phyloP scores from a whole-genome alignment of 2,797 vertebrate species.

The Poeciliopsis paucimaculata region DNA sequence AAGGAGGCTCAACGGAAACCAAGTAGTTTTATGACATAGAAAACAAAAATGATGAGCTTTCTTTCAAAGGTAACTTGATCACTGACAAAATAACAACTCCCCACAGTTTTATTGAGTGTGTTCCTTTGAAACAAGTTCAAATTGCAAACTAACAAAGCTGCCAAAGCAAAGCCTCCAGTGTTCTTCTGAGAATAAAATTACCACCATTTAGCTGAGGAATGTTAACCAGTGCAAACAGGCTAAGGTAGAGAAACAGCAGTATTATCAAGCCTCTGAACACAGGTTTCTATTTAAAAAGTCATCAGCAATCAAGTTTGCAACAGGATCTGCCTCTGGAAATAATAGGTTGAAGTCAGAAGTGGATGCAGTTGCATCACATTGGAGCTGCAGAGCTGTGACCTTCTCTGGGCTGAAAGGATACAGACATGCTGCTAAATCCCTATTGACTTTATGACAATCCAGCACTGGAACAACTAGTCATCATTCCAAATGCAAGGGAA shows the following conservation, averaged over 20 bases:
- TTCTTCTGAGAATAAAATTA: conserved; percentile 27
- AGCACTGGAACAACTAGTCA: background rate
- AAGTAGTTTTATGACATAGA: background rate
- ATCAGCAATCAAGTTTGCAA: background rate
- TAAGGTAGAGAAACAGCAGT: background rate
- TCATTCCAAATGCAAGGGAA: background rate
- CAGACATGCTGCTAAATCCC: conserved; percentile 7
- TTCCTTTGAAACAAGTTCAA: conserved; percentile 54
- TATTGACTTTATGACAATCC: conserved; percentile 8
- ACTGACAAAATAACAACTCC: conserved; percentile 50
- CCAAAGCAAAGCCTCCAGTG: conserved; percentile 28
- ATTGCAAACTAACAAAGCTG: conserved; percentile 40
- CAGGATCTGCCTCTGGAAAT: conserved; percentile 27
- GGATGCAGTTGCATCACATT: background rate
- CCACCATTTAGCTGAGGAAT: conserved; percentile 25
- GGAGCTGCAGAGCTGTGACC: conserved; percentile 5
- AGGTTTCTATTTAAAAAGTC: conserved; percentile 4
- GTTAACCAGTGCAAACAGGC: conserved; percentile 28
- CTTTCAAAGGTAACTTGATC: conserved; percentile 33
- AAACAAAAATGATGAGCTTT: conserved; percentile 33
- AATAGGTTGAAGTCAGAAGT: conserved; percentile 14
- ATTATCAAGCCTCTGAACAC: background rate
- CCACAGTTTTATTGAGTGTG: conserved; percentile 10
- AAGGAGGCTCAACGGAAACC: background rate
- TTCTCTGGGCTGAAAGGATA: background rate